These are phyloP conservation scores for Adineta ricciae DNA, from an alignment of 2,888 invertebrate genomes.

Conservation along the genomic window DNA sequence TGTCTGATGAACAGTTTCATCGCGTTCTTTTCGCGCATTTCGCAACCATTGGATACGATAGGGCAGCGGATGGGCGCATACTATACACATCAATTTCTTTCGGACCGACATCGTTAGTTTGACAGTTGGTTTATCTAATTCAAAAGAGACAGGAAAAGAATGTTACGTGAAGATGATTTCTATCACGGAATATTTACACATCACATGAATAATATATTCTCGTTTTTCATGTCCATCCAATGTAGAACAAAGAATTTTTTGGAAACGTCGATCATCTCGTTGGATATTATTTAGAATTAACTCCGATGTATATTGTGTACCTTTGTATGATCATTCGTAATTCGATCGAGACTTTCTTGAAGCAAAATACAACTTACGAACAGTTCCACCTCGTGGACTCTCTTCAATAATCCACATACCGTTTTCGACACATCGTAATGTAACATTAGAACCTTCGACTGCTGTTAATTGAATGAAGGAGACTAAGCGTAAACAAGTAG, in stretches of 20 bases:
- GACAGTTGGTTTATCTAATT: conserved; percentile 2
- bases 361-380: neutral
- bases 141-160: neutral
- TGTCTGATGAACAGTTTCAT: neutral
- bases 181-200: neutral
- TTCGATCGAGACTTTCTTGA: too few relatives aligned
- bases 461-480: neutral
- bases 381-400: neutral
- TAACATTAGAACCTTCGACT: neutral
- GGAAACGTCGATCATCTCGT: neutral
- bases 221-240: neutral
- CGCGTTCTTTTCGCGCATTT: neutral
- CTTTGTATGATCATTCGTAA: neutral
- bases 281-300: neutral
- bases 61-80: neutral
- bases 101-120: neutral
- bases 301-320: neutral
- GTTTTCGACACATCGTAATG: neutral
- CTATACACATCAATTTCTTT: neutral
- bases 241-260: neutral
- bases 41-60: neutral
- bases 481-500: neutral
- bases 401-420: conserved; percentile 2
- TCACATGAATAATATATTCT: neutral
- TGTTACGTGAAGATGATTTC: too few relatives aligned